phyloP scores from a whole-genome alignment of 1,140 invertebrate species.

The Sarcophaga peregrina region DNA sequence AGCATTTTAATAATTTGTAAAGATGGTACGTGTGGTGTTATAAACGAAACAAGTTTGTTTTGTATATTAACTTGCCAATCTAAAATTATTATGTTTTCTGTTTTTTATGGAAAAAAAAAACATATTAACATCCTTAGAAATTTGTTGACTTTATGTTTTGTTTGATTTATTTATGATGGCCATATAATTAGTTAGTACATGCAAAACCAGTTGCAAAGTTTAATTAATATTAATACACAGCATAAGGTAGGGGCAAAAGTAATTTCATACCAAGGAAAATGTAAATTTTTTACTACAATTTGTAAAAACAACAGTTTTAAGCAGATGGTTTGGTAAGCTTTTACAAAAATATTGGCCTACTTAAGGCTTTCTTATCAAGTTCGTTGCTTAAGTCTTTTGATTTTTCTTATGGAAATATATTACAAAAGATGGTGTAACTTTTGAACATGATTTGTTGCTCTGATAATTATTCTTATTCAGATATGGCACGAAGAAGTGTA shows the following conservation, averaged over 20 bases:
- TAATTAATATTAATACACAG: neutral
- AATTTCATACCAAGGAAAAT: neutral
- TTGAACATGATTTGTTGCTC: too few relatives aligned
- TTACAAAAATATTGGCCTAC: too few relatives aligned
- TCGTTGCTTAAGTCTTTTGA: slow-evolving; percentile 48
- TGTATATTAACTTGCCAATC: too few relatives aligned
- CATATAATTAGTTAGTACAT: slow-evolving; percentile 4
- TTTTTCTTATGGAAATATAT: slow-evolving; percentile 17
- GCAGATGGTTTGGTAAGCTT: neutral
- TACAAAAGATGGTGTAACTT: too few relatives aligned
- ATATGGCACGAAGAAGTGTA: too few relatives aligned
- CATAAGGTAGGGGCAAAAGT: neutral
- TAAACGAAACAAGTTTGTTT: too few relatives aligned
- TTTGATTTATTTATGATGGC: slow-evolving; percentile 11
- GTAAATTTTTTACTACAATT: neutral
- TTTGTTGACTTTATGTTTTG: neutral
- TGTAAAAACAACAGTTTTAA: neutral
- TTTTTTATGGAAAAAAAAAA: neutral
- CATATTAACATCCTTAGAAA: neutral
- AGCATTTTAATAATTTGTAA: too few relatives aligned
- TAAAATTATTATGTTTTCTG: neutral
- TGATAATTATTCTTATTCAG: too few relatives aligned
- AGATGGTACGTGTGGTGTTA: too few relatives aligned
- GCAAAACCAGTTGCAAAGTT: slow-evolving; percentile 3
- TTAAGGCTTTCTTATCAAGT: slow-evolving; percentile 28